Evolutionary conservation across 2,113 vertebrate genomes (phyloP), one percentile per base, ranked within the genome.

Genomic region (Callospermophilus lateralis): DNA sequence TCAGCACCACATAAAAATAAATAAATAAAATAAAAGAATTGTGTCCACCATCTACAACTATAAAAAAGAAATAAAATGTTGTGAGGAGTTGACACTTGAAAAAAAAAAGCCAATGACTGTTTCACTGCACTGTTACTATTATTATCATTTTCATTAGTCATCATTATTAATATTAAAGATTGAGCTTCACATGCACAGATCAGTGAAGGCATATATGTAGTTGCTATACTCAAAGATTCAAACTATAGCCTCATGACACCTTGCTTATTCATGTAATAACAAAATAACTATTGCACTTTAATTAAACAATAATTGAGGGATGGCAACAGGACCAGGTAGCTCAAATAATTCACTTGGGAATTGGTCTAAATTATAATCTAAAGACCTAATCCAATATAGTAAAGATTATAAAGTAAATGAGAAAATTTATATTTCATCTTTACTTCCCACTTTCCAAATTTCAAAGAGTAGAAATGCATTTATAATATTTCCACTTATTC

Each of bases 391-490:
- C 1, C 8, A 63, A 76, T 85, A 77, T 63, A 92, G 61, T 55
- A 30, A 91, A 94, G 22, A 80, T 3, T 67, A 15, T 67, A 16
- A 94, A 93, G 94, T 78, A 68, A 93, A 81, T 68, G 34, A 80
- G 37, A 16, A 42, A 8, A 39, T 84, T 83, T 94, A 84, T 84
- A 39, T 89, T 37, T 89, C 51, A 48, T 39, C 37, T 94, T 72
- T 78, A 72, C 26, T 85, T 87, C 39, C 32, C 73, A 90, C 45
- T 88, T 96, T 77, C 51, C 28, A 96, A 93, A 6, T 95, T 94
- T 77, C 61, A 94, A 96, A 95, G 22, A 67, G 4, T 79, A 34
- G 9, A 93, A 87, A 90, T 74, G 3, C 73, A 70, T 93, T 92
- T 90, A 89, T 89, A 90, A 72, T 93, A 76, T 94, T 96, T 89